Evolutionary conservation across 2,113 vertebrate species (phyloP), one percentile per base, ranked within the genome.

Genomic region (Rhegmatorhina hoffmannsi): DNA sequence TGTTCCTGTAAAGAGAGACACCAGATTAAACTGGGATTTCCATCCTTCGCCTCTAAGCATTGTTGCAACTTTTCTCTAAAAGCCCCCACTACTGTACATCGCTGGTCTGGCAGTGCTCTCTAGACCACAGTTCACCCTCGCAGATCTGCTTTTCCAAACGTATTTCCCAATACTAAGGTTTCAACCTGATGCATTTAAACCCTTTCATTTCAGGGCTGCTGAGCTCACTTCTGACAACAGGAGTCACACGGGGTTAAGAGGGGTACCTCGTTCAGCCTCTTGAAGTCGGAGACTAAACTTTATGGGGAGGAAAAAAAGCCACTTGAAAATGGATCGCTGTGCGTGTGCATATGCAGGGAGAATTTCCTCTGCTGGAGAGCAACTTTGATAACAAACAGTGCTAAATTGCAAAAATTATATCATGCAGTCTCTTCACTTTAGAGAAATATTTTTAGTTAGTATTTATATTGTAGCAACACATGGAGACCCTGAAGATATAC

Each of bases 191-290:
- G 29, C 9, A 69, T 73, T 91, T 36, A 40, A 74, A 86, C 29
- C 20, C 56, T 43, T 60, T 77, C 38, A 50, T 76, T 82, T 89
- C 44, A 58, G 47, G 18, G 78, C 66, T 64, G 64, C 84, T 67
- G 77, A 59, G 64, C 52, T 73, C 53, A 17, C 31, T 95, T 87
- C 66, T 76, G 40, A 92, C 84, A 91, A 85, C 4, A 53, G 73
- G 44, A 75, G 49, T 50, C 87, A 53, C 74, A 38, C 1, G 1
- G 44, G 56, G 80, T 95, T 87, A 92, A 84, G 74, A 87, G 83
- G 36, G 25, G 13, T 25, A 50, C 77, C 95, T 92, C 66, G 53
- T 84, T 60, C 50, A 77, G 58, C 49, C 66, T 76, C 92, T 81
- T 84, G 49, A 87, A 85, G 47, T 70, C 58, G 68, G 66, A 75